Conservation (phyloP, 2,888 invertebrate species). For the Catonia carolina region DNA sequence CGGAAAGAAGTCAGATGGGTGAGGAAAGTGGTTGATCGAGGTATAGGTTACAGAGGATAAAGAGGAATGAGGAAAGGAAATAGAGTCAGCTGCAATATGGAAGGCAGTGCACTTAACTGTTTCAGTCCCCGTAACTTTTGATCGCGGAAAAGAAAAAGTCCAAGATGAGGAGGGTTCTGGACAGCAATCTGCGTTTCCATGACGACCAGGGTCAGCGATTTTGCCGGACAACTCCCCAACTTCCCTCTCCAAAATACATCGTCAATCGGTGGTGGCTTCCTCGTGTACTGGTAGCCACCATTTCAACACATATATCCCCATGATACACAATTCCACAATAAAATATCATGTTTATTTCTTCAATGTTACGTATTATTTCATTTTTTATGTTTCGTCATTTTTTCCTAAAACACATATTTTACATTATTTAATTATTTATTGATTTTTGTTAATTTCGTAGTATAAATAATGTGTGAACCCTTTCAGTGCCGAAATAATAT, state of each 20-base stretch:
- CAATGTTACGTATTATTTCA: too few relatives aligned
- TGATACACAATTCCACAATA: too few relatives aligned
- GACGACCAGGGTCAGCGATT: slow-evolving; percentile 9
- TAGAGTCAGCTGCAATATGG: not conserved
- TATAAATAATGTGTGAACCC: too few relatives aligned
- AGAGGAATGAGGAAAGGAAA: slow-evolving; percentile 32
- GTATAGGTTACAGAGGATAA: slow-evolving; percentile 32
- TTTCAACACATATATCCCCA: too few relatives aligned
- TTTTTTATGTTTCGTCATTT: too few relatives aligned
- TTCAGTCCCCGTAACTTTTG: slow-evolving; percentile 12
- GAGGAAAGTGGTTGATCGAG: not conserved
- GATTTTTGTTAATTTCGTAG: too few relatives aligned
- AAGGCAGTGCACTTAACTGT: slow-evolving; percentile 6
- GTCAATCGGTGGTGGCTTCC: not conserved
- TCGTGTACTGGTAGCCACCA: too few relatives aligned
- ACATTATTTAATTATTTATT: too few relatives aligned
- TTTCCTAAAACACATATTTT: too few relatives aligned
- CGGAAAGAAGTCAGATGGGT: too few relatives aligned
- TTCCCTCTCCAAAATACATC: not conserved
- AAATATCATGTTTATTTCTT: too few relatives aligned
- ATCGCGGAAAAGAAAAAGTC: slow-evolving; percentile 1
- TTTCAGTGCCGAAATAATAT: too few relatives aligned
- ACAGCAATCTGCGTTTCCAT: slow-evolving; percentile 3
- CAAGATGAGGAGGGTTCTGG: slow-evolving; percentile 6
- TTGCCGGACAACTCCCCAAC: not conserved